Evolutionary conservation across 2,113 vertebrate species (phyloP).

Genomic region (Plectropomus leopardus): DNA sequence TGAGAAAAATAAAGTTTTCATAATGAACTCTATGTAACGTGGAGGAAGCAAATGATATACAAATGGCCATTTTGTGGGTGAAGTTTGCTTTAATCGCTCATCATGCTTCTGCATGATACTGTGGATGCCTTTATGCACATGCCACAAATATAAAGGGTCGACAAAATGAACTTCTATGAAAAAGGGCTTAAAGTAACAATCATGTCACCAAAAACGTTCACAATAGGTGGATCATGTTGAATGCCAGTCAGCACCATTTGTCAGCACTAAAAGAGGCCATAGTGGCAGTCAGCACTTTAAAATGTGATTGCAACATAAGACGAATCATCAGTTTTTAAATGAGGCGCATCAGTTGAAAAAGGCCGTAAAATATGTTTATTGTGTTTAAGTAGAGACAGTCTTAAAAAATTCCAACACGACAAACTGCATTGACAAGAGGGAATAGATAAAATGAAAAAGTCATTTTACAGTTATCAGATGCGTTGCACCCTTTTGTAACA

Average conservation of each 20-base stretch:
- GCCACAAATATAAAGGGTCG: neutral
- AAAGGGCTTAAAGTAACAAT: neutral
- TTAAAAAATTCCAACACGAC: neutral
- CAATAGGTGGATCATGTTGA: neutral
- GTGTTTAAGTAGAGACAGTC: neutral
- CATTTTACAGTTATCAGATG: neutral
- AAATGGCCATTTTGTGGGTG: too few species aligned
- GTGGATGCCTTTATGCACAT: neutral
- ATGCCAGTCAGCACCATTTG: slow-evolving; percentile 5
- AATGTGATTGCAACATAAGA: neutral
- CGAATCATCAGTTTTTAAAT: neutral
- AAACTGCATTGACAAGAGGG: neutral
- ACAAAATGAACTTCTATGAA: neutral
- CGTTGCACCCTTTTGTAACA: neutral
- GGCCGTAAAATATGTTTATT: too few species aligned
- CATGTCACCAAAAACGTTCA: neutral
- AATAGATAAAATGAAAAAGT: neutral
- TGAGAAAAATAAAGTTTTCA: too few species aligned
- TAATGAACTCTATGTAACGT: too few species aligned
- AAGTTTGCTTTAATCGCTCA: neutral
- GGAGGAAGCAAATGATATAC: too few species aligned
- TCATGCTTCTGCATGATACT: neutral
- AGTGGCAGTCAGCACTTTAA: neutral
- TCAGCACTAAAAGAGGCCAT: neutral
- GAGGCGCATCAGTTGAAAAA: neutral